Evolutionary conservation across 2,888 invertebrate genomes (phyloP), one percentile per base, ranked within the genome.

Genomic region (Dorcus parallelipipedus): DNA sequence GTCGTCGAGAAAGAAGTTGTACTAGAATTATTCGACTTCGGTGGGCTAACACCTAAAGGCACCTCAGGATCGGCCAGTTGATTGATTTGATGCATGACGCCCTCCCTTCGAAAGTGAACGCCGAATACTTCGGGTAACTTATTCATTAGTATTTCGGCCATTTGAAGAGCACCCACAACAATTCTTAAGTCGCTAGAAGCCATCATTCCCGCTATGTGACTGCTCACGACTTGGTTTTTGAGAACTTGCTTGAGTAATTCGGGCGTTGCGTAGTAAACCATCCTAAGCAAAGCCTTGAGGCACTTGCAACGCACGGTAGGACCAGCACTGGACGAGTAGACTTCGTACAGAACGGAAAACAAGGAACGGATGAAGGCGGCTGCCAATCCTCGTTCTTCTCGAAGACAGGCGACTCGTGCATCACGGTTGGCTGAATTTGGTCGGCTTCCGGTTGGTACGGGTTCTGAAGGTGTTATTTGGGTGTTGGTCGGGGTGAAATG

Each of bases 141-240:
- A 77, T 93, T 91, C 93, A 98, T 96, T 61, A 99, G 81, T 68
- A 98, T 94, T 78, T 95, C 94, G 4, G 96, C 95, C 86, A 99
- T 91, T 81, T 99, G 98, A 52, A 98, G 82, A 43, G 97, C 96
- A 54, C 64, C 64, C 50, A 98, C 97, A 45, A 97, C 95, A 73
- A 98, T 96, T 72, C 96, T 88, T 62, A 98, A 83, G 81, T 98
- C 98, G 76, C 90, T 93, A 3, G 97, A 97, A 1, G 97, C 96
- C 86, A 98, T 88, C 97, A 98, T 98, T 58, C 96, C 96, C 38
- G 97, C 97, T 74, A 98, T 94, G 79, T 98, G 97, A 69, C 97
- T 97, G 61, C 95, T 94, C 56, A 96, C 94, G 65, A 93, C 86
- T 76, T 88, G 87, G 72, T 86, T 86, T 69, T 86, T 86, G 58